Percentiles rank a stretch among this genome's conserved stretches.
Evolutionary conservation across 2,797 vertebrate species (phyloP).

Genomic region (Rhabdomys pumilio): DNA sequence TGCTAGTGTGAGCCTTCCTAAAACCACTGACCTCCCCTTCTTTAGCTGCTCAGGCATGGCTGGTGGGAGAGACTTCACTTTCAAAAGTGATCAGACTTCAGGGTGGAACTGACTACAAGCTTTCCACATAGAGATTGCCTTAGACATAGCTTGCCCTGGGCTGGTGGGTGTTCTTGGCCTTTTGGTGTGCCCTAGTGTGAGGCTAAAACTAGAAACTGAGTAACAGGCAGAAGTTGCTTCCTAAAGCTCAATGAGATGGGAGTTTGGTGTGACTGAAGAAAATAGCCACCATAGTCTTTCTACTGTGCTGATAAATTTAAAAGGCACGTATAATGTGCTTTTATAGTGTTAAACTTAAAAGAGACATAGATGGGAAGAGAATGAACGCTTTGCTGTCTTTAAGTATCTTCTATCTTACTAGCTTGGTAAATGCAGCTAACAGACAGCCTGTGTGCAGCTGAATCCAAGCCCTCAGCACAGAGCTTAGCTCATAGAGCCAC

Average conservation of each 20-base stretch:
- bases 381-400: not conserved
- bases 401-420: not conserved
- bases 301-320: not conserved
- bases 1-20: conserved; percentile 2
- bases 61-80: not conserved
- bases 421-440: not conserved
- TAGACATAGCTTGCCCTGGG: not conserved
- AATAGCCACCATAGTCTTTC: not conserved
- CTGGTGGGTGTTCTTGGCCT: not conserved
- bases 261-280: not conserved
- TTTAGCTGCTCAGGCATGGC: not conserved
- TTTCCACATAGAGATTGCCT: not conserved
- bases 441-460: not conserved
- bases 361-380: not conserved
- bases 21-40: not conserved
- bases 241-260: not conserved
- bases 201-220: not conserved
- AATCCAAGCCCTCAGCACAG: not conserved
- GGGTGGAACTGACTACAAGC: not conserved
- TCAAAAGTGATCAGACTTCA: not conserved
- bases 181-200: not conserved
- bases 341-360: not conserved
- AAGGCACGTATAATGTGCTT: not conserved
- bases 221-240: not conserved
- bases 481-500: not conserved